These are phyloP conservation scores for Euwallacea similis DNA, from an alignment of 1,140 invertebrate genomes.

Conservation along the genomic window DNA sequence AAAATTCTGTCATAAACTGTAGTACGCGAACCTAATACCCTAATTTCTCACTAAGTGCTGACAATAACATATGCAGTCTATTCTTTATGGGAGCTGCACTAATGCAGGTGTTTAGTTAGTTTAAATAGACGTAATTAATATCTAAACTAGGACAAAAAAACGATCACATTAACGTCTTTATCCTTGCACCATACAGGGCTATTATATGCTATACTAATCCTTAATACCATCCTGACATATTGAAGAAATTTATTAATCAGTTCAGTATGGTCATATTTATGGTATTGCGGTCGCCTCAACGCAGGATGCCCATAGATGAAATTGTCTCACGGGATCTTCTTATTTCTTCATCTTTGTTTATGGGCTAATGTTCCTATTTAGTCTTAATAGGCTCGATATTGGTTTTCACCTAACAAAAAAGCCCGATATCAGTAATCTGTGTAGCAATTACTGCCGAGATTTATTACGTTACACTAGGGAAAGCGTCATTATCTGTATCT, in stretches of 20 bases:
- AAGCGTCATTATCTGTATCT: slow-evolving; percentile 16
- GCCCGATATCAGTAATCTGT: slow-evolving; percentile 11
- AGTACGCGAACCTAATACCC: no score
- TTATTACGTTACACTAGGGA: slow-evolving; percentile 20
- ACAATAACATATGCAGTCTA: no score
- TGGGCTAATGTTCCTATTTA: slow-evolving; percentile 12
- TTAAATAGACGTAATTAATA: no score
- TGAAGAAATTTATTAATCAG: slow-evolving; percentile 40
- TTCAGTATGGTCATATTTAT: slow-evolving; percentile 26
- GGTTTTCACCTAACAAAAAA: slow-evolving; percentile 20
- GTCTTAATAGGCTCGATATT: slow-evolving; percentile 20
- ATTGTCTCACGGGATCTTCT: slow-evolving; percentile 31
- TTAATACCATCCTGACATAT: slow-evolving; percentile 39
- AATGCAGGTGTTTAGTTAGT: no score
- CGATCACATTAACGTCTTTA: no score
- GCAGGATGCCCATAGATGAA: slow-evolving; percentile 28
- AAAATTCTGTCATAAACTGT: no score
- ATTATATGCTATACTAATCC: slow-evolving; percentile 24
- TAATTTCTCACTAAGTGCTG: no score
- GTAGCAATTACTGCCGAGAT: slow-evolving; percentile 13
- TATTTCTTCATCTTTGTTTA: slow-evolving; percentile 33
- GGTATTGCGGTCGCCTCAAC: slow-evolving; percentile 10
- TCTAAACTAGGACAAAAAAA: no score
- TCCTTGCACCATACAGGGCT: not conserved
- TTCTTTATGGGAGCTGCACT: no score